Percentiles rank a stretch among this genome's conserved stretches.
phyloP scores from a whole-genome alignment of 1,140 invertebrate genomes.

The Drosophila pseudoobscura region DNA sequence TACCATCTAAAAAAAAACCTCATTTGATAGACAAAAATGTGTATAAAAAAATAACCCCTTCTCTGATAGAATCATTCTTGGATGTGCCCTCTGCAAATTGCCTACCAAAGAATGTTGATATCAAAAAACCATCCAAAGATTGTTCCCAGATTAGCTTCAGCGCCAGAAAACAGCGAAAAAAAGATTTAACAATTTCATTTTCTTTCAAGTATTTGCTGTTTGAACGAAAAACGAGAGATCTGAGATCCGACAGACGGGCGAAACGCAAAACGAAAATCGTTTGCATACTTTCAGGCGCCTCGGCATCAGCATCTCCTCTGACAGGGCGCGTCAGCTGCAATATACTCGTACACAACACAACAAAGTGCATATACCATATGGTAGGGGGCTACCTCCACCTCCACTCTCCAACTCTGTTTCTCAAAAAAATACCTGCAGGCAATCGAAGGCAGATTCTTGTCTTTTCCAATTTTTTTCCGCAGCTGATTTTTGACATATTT shows the following conservation, averaged over 20 bases:
- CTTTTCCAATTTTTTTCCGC: slow-evolving; percentile 50
- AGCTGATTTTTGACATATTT: slow-evolving; percentile 81
- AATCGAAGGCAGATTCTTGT: slow-evolving; percentile 63
- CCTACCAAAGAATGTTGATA: not conserved
- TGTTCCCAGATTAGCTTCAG: slow-evolving; percentile 28
- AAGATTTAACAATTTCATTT: slow-evolving; percentile 53
- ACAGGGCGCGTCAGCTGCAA: slow-evolving; percentile 54
- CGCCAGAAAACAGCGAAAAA: slow-evolving; percentile 3
- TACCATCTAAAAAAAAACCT: too few species aligned
- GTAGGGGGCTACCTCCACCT: not conserved
- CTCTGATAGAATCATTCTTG: too few species aligned
- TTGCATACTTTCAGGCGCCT: slow-evolving; percentile 63
- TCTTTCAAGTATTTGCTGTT: slow-evolving; percentile 10
- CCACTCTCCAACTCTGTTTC: not conserved
- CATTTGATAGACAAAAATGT: too few species aligned
- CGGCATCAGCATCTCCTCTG: slow-evolving; percentile 52
- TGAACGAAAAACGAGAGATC: slow-evolving; percentile 28
- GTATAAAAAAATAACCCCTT: too few species aligned
- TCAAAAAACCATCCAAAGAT: slow-evolving; percentile 9
- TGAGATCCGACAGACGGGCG: slow-evolving; percentile 41
- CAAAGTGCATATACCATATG: slow-evolving; percentile 50
- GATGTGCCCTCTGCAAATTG: not conserved
- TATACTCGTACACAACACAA: slow-evolving; percentile 26
- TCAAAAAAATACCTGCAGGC: slow-evolving; percentile 49
- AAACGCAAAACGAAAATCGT: slow-evolving; percentile 40